Evolutionary conservation across 2,113 vertebrate genomes (phyloP).

Genomic region (Brienomyrus brachyistius): DNA sequence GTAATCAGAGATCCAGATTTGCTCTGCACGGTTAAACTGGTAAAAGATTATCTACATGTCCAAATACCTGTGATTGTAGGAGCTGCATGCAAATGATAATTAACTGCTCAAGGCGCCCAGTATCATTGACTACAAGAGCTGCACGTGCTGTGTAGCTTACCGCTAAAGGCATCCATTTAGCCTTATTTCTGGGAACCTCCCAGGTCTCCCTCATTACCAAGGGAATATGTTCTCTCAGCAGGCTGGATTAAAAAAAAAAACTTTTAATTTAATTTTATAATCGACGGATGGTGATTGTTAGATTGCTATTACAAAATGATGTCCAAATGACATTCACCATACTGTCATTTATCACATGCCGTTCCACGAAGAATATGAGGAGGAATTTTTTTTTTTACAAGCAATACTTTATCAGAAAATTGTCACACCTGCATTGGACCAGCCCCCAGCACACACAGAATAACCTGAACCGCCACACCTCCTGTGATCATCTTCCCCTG

Average conservation of each 20-base stretch:
- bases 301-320: not conserved
- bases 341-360: not conserved
- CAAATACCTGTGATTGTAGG: not conserved
- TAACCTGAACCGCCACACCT: not conserved
- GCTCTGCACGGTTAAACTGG: not conserved
- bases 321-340: not conserved
- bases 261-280: not conserved
- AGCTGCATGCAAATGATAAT: not conserved
- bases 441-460: not conserved
- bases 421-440: not conserved
- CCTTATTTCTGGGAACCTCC: not conserved
- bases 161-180: not conserved
- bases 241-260: not conserved
- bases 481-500: not conserved
- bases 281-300: not conserved
- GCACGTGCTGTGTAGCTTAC: not conserved
- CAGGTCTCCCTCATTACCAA: not conserved
- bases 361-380: not conserved
- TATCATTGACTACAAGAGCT: not conserved
- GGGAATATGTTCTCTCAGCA: not conserved
- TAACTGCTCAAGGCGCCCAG: not conserved
- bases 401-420: not conserved
- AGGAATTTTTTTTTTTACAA: not conserved
- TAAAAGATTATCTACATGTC: not conserved
- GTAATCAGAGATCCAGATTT: not conserved